These are phyloP conservation scores for Loriculus beryllinus DNA, from an alignment of 2,797 vertebrate species.

Conservation along the genomic window DNA sequence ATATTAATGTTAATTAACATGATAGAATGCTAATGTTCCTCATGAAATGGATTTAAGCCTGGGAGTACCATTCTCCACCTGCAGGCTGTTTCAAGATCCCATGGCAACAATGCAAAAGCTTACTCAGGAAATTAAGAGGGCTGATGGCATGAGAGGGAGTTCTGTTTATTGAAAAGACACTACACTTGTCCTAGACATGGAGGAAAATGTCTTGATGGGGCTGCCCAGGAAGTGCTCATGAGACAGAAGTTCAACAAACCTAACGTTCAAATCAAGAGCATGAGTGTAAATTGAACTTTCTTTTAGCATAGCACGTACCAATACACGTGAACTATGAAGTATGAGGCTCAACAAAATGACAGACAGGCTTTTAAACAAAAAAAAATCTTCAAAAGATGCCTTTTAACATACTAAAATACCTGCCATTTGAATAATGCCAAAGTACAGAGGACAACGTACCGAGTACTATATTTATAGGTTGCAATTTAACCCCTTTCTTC, in stretches of 20 bases:
- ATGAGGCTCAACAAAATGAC: background rate
- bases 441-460: background rate
- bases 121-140: background rate
- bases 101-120: background rate
- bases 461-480: background rate
- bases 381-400: background rate
- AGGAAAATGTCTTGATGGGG: background rate
- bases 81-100: background rate
- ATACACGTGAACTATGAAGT: background rate
- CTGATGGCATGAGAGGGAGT: background rate
- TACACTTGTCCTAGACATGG: background rate
- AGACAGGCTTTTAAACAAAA: background rate
- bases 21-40: constrained; percentile 37
- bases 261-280: background rate
- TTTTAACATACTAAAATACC: background rate
- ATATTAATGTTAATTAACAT: constrained; percentile 55
- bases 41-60: constrained; percentile 9
- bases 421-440: background rate
- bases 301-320: background rate
- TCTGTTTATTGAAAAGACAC: background rate
- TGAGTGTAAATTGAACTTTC: background rate
- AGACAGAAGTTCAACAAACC: background rate
- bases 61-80: background rate
- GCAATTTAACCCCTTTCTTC: background rate
- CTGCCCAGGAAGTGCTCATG: background rate